These are phyloP conservation scores for Tiliqua scincoides DNA, from an alignment of 2,113 vertebrate species.

Conservation along the genomic window DNA sequence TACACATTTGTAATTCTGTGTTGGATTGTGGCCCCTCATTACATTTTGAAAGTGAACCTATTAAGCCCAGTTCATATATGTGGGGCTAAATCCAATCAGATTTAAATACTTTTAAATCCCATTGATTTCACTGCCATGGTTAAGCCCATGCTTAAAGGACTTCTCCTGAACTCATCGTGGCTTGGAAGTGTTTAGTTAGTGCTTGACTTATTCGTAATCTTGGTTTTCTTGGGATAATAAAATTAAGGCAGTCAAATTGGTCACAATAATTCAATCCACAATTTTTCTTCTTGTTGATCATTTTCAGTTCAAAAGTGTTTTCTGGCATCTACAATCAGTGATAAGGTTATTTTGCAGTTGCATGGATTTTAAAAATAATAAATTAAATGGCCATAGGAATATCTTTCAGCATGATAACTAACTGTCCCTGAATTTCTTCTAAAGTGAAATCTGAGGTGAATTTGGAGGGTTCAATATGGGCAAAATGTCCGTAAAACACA, in stretches of 20 bases:
- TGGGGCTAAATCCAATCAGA: not conserved
- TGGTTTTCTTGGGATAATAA: not conserved
- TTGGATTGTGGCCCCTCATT: not conserved
- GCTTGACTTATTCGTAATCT: not conserved
- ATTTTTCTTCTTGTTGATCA: not conserved
- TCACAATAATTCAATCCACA: not conserved
- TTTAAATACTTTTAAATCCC: not conserved
- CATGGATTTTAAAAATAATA: not conserved
- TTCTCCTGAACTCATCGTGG: not conserved
- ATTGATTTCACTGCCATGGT: not conserved
- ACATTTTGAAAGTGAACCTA: not conserved
- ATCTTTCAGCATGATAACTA: not conserved
- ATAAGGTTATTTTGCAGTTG: not conserved
- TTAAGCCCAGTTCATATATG: not conserved
- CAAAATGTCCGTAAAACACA: not conserved
- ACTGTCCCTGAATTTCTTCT: fast-evolving
- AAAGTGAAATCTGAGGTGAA: not conserved
- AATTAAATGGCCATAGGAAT: not conserved
- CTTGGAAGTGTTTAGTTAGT: not conserved
- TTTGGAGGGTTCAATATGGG: not conserved
- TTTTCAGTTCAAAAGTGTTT: not conserved
- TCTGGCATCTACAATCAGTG: not conserved
- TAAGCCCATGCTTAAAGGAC: not conserved
- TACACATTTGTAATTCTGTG: not conserved
- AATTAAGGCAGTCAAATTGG: not conserved